phyloP scores from a whole-genome alignment of 2,797 vertebrate genomes.

The Netta rufina region DNA sequence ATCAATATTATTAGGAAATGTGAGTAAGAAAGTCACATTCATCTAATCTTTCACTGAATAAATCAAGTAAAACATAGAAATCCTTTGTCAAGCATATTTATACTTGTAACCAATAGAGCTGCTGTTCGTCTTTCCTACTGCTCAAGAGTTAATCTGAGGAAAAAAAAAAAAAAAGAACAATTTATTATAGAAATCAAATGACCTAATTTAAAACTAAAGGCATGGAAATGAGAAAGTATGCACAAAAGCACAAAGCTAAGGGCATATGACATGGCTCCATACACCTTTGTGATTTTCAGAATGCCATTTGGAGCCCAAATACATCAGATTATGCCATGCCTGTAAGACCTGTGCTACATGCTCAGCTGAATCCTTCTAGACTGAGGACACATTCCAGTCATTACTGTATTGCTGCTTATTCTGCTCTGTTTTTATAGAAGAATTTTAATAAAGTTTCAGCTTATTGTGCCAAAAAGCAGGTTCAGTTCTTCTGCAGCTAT shows the following conservation, averaged over 20 bases:
- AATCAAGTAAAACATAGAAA: neutral
- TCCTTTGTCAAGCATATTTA: neutral
- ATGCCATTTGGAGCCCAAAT: neutral
- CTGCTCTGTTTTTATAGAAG: conserved; percentile 20
- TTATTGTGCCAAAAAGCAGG: neutral
- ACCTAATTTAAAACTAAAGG: neutral
- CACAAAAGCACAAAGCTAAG: neutral
- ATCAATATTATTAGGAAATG: neutral
- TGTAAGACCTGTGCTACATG: neutral
- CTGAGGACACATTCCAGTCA: conserved; percentile 27
- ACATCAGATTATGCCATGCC: neutral
- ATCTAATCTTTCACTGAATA: neutral
- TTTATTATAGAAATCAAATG: neutral
- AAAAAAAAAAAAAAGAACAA: neutral
- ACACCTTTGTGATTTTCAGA: neutral
- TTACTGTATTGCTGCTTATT: conserved; percentile 27
- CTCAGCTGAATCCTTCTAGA: neutral
- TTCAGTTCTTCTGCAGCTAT: neutral
- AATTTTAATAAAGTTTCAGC: conserved; percentile 56
- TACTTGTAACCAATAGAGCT: neutral
- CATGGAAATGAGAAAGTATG: neutral
- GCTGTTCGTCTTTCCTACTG: neutral
- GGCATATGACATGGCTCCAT: neutral
- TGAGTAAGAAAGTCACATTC: neutral
- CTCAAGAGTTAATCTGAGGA: neutral